Conservation (phyloP, 2,113 vertebrate genomes). For the Pseudonaja textilis region DNA sequence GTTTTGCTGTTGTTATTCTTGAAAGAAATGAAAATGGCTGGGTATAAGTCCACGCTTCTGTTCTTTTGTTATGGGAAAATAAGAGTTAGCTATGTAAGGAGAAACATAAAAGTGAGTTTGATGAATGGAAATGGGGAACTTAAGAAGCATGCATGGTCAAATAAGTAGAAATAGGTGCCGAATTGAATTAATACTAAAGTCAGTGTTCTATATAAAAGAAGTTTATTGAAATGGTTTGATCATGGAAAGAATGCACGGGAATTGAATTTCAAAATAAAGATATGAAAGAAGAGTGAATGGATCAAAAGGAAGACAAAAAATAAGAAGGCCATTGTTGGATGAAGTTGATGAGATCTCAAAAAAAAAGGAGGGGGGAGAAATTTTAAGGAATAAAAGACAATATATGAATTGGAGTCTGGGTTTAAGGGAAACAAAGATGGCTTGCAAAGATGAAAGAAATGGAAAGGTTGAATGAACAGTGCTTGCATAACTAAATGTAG, state of each 20-base stretch:
- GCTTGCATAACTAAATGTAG: background rate
- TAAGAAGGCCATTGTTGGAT: background rate
- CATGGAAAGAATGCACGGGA: background rate
- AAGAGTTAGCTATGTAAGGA: background rate
- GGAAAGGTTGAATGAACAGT: background rate
- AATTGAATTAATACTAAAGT: background rate
- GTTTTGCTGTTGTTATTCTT: background rate
- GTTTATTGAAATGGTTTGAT: background rate
- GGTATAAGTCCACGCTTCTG: background rate
- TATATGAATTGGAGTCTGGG: background rate
- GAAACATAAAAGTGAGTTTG: background rate
- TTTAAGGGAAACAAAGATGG: background rate
- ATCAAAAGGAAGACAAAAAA: background rate
- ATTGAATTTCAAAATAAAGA: background rate
- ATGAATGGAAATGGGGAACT: background rate
- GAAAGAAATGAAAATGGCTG: background rate
- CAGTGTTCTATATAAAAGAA: background rate
- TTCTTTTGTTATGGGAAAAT: background rate
- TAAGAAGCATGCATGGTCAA: background rate
- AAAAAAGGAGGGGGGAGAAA: background rate
- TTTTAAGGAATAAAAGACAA: background rate
- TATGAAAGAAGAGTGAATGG: background rate
- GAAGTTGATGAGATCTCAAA: background rate
- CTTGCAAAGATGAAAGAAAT: background rate
- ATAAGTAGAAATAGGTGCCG: background rate